phyloP scores from a whole-genome alignment of 2,797 vertebrate genomes.

The Epinephelus malabaricus region DNA sequence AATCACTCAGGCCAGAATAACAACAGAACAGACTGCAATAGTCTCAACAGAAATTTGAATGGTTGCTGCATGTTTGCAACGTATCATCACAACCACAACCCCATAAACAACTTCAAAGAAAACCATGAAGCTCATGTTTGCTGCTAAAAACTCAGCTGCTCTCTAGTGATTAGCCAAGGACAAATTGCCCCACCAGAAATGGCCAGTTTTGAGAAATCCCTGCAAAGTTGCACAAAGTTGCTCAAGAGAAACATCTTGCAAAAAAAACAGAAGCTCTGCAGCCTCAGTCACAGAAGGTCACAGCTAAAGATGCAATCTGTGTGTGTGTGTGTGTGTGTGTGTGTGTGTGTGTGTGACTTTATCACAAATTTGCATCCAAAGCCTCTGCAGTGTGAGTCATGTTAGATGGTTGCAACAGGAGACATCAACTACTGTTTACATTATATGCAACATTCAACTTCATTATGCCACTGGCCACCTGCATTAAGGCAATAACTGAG shows the following conservation, averaged over 20 bases:
- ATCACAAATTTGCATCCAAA: neutral
- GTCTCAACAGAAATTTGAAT: neutral
- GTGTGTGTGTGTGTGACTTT: neutral
- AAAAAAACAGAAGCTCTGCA: conserved; percentile 3
- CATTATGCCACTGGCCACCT: neutral
- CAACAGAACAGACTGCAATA: neutral
- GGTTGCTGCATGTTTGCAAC: neutral
- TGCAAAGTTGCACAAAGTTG: conserved; percentile 37
- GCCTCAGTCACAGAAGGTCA: conserved; percentile 5
- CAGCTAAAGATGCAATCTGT: neutral
- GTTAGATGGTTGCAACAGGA: neutral
- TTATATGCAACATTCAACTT: neutral
- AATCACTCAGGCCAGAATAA: neutral
- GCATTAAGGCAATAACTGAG: neutral
- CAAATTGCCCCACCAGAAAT: conserved; percentile 29
- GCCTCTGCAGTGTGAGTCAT: neutral
- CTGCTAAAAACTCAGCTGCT: neutral
- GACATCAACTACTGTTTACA: neutral
- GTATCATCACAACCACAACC: neutral
- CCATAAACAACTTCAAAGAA: neutral
- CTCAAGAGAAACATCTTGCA: conserved; percentile 26
- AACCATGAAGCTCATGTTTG: neutral
- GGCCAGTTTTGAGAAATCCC: conserved; percentile 40
- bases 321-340: too few relatives aligned
- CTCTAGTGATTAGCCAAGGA: conserved; percentile 18